These are phyloP conservation scores for Oncorhynchus nerka DNA, from an alignment of 2,113 vertebrate genomes.

Conservation along the genomic window DNA sequence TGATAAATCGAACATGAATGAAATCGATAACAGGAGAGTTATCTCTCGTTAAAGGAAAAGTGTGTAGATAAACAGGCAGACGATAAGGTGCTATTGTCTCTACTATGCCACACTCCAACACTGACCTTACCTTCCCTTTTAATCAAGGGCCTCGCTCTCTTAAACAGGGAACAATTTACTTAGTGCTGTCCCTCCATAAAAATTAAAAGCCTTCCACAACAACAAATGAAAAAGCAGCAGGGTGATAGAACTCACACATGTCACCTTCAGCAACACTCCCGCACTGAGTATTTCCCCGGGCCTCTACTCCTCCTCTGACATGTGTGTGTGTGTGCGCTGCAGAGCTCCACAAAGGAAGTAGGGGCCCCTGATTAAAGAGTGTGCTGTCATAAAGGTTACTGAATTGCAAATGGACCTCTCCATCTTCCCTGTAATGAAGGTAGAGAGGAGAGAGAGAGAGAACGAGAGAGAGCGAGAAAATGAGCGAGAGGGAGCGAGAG, in stretches of 20 bases:
- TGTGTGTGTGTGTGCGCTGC: slow-evolving; percentile 46
- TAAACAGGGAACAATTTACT: slow-evolving; percentile 86
- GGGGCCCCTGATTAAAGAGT: slow-evolving; percentile 98
- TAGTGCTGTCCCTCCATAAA: slow-evolving; percentile 87
- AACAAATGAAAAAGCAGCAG: slow-evolving; percentile 87
- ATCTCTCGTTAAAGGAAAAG: not conserved
- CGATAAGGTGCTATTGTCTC: not conserved
- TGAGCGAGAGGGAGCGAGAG: too few relatives aligned
- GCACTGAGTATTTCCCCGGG: slow-evolving; percentile 85
- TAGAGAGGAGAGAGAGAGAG: too few relatives aligned
- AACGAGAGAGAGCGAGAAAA: too few relatives aligned
- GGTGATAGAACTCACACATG: slow-evolving; percentile 81
- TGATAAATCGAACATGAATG: not conserved
- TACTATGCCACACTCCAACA: slow-evolving; percentile 18
- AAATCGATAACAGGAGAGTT: not conserved
- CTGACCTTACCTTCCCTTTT: slow-evolving; percentile 21
- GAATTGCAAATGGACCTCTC: slow-evolving; percentile 99
- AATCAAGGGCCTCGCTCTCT: slow-evolving; percentile 35
- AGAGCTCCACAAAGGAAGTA: slow-evolving; percentile 91
- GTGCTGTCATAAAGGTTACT: slow-evolving; percentile 99
- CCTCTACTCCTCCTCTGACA: slow-evolving; percentile 84
- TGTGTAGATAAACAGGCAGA: not conserved
- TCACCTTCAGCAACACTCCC: slow-evolving; percentile 69
- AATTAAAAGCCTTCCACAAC: slow-evolving; percentile 89
- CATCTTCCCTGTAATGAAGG: slow-evolving; percentile 94